Percentiles rank a stretch among this genome's conserved stretches.
Evolutionary conservation across 2,797 vertebrate genomes (phyloP).

Genomic region (Heliangelus exortis): DNA sequence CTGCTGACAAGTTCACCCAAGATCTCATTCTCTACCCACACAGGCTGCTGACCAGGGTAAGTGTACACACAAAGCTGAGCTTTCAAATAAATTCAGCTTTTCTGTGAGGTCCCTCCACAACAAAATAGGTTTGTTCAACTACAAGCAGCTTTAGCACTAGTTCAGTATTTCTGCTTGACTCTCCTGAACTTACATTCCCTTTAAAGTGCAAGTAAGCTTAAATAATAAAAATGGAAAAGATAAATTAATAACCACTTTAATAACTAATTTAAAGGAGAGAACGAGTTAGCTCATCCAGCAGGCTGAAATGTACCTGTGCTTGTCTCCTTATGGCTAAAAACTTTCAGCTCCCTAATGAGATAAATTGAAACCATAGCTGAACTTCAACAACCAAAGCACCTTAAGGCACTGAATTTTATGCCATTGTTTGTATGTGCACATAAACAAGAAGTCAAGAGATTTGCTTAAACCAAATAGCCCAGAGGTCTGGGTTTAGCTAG

Average conservation of each 20-base stretch:
- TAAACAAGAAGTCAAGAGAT: background rate
- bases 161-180: background rate
- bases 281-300: background rate
- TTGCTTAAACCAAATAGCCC: background rate
- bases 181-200: background rate
- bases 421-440: background rate
- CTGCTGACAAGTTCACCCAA: constrained; percentile 24
- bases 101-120: background rate
- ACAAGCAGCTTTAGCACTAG: background rate
- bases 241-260: background rate
- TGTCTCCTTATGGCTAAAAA: background rate
- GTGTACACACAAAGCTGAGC: background rate
- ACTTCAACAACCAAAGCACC: background rate
- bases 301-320: background rate
- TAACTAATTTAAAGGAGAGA: background rate
- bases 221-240: background rate
- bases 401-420: background rate
- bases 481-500: background rate
- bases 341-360: background rate
- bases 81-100: background rate
- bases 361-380: background rate
- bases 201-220: background rate
- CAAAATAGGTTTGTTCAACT: background rate
- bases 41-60: background rate
- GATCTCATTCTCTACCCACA: background rate